phyloP scores from a whole-genome alignment of 2,113 vertebrate species.

The Nyctibius bracteatus region DNA sequence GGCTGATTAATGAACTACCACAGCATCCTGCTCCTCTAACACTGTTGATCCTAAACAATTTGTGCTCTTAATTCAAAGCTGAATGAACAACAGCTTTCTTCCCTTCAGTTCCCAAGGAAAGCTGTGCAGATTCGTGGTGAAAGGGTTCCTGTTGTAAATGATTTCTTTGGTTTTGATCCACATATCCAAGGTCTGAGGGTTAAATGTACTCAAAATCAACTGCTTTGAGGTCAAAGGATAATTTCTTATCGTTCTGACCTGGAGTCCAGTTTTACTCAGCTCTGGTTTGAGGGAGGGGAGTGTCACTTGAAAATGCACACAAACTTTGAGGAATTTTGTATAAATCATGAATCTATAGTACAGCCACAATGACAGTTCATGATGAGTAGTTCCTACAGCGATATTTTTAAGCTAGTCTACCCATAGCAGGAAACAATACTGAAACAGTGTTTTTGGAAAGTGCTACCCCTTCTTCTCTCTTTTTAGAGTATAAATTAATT shows the following conservation, averaged over 20 bases:
- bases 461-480: neutral
- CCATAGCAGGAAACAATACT: neutral
- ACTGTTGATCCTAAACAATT: neutral
- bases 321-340: neutral
- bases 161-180: neutral
- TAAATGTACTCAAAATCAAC: neutral
- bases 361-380: neutral
- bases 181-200: neutral
- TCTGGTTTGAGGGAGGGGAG: rapidly evolving
- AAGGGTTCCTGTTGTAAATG: neutral
- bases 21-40: neutral
- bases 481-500: neutral
- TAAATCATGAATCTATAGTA: neutral
- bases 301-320: neutral
- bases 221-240: neutral
- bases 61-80: neutral
- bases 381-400: neutral
- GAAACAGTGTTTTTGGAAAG: neutral
- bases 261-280: neutral
- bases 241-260: neutral
- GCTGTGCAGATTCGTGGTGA: neutral
- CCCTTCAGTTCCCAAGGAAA: neutral
- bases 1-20: neutral
- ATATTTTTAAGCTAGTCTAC: neutral
- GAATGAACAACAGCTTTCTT: neutral